phyloP scores from a whole-genome alignment of 2,113 vertebrate species.

The Psophia crepitans region DNA sequence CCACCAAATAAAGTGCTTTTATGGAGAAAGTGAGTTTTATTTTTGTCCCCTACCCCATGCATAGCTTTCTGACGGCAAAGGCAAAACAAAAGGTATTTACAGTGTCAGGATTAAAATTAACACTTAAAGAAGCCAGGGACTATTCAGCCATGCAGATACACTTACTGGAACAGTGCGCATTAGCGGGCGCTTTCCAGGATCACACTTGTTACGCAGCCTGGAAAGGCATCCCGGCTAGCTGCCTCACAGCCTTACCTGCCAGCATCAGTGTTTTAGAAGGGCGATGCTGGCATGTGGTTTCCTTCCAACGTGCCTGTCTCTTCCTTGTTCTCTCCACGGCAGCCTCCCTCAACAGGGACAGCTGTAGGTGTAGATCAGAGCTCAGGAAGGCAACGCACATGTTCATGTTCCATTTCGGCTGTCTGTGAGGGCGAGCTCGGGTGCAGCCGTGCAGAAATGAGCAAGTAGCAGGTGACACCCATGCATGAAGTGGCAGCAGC shows the following conservation, averaged over 20 bases:
- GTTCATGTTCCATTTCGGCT: fast-evolving
- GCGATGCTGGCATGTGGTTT: not conserved
- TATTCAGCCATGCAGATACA: not conserved
- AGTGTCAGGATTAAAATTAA: not conserved
- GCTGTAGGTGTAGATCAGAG: not conserved
- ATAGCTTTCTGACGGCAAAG: not conserved
- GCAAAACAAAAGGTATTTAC: not conserved
- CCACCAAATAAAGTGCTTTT: slow-evolving; percentile 77
- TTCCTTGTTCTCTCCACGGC: not conserved
- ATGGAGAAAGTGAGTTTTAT: slow-evolving; percentile 51
- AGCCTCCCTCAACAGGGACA: not conserved
- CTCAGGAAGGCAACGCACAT: not conserved
- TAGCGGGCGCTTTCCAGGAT: not conserved
- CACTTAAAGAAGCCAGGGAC: not conserved
- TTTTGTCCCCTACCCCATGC: not conserved
- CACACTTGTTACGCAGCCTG: not conserved
- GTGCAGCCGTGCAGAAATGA: fast-evolving
- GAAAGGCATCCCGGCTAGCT: not conserved
- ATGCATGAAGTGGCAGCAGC: not conserved
- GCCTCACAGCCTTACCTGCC: not conserved
- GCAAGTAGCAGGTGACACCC: not conserved
- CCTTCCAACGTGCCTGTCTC: not conserved
- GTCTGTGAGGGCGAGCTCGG: not conserved
- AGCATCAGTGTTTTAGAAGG: not conserved
- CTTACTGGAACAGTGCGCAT: not conserved